Base-by-base conservation (phyloP, 2,113 vertebrate genomes). In the Barbus barbus region DNA sequence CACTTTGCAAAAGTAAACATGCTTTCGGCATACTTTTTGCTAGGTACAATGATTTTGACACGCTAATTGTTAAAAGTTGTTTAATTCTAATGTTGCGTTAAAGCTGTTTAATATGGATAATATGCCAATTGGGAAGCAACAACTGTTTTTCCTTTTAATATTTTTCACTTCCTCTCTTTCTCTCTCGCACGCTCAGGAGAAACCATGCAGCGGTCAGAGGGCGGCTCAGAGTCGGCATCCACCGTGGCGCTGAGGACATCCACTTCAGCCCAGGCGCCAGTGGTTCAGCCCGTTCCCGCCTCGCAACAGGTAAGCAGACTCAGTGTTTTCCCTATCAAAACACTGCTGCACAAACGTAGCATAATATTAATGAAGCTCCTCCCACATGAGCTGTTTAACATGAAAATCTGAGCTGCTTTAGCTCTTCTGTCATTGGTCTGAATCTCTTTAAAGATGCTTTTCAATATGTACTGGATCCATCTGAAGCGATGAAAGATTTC, bases 201-300 rank as follows among this genome's bases (percentile, higher is more conserved):
- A 98, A 94, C 91, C 91, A 98, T 99, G 98, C 98, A 99, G 96
- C 96, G 93, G 90, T 93, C 98, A 0, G 97, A 99, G 92, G 94
- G 93, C 71, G 95, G 94, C 86, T 94, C 97, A 20, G 97, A 98
- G 78, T 89, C 96, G 3, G 91, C 96, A 1, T 91, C 96, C 78
- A 95, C 96, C 0, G 96, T 97, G 91, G 91, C 96, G 0, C 91
- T 98, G 91, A 94, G 95, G 83, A 91, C 97, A 0, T 94, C 97
- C 3, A 95, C 96, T 1, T 91, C 97, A 3, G 93, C 96, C 77
- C 97, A 96, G 85, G 96, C 96, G 0, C 96, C 96, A 0, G 96
- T 97, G 28, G 96, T 97, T 83, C 98, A 97, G 91, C 94, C 97
- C 0, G 97, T 97, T 78, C 96, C 98, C 24, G 95, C 97, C 0